Evolutionary conservation across 2,888 invertebrate genomes (phyloP), one percentile per base, ranked within the genome.

Genomic region (Caenorhabditis sp.): DNA sequence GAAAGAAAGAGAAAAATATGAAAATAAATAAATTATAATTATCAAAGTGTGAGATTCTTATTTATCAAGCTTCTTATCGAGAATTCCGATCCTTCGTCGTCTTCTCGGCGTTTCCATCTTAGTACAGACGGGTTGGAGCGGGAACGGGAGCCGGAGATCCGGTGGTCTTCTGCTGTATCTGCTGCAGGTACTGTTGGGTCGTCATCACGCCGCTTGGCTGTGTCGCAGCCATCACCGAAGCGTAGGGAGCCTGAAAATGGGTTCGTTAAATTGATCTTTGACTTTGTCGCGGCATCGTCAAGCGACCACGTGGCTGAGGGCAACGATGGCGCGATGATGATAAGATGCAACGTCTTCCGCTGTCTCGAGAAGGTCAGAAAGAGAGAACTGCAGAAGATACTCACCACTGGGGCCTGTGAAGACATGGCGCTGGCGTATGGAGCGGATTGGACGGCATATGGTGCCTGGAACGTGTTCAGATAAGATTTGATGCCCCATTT

Each of bases 381-480:
- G 5, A 32, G n/a, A n/a, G n/a, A n/a, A n/a, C n/a, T n/a, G n/a
- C n/a, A 32, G 5, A 32, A 9, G 26, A n/a, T 18, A 67, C 62
- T 64, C 13, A 69, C 77, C 35, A 56, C 55, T n/a, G 71, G 37
- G 18, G 79, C 51, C 13, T 40, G 40, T 70, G 60, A 18, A 32
- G 61, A n/a, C 40, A 61, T 6, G 1, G 67, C 55, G 2, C 61
- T 44, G n/a, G 44, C 61, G 55, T 81, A 81, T 1, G 81, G 81
- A 26, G 81, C 81, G 0, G 65, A 35, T 56, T 69, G 81, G 22
- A 62, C 58, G 18, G 83, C 82, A 70, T 84, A 84, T 32, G 83
- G 83, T 53, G 83, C 83, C 83, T 84, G 62, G 28, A 84, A 37
- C 47, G 20, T n/a, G n/a, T n/a, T n/a, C n/a, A n/a, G n/a, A 26